Evolutionary conservation across 2,113 vertebrate genomes (phyloP).

Genomic region (Xiphophorus hellerii): DNA sequence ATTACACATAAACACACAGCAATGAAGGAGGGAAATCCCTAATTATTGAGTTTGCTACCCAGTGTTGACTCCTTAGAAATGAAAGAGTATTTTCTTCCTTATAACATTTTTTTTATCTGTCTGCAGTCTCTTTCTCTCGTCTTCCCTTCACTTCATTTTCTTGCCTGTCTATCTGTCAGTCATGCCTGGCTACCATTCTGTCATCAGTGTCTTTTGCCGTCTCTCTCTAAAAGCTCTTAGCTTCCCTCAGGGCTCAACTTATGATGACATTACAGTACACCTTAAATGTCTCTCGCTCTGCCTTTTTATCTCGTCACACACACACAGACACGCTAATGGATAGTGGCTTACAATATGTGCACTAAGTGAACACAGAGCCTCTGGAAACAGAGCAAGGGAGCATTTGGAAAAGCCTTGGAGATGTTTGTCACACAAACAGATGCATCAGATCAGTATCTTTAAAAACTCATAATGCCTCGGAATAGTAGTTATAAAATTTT

Average conservation of each 20-base stretch:
- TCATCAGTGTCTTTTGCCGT: slow-evolving; percentile 69
- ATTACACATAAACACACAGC: slow-evolving; percentile 41
- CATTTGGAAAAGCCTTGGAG: slow-evolving; percentile 49
- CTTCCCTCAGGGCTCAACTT: slow-evolving; percentile 67
- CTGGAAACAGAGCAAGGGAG: slow-evolving; percentile 38
- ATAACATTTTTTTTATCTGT: slow-evolving; percentile 5
- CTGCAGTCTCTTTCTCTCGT: slow-evolving; percentile 24
- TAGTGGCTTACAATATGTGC: slow-evolving; percentile 47
- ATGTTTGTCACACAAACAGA: slow-evolving; percentile 30
- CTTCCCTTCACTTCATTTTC: slow-evolving; percentile 26
- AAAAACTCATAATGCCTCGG: not conserved
- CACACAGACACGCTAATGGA: slow-evolving; percentile 57
- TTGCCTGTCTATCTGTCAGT: slow-evolving; percentile 39
- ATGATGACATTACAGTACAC: slow-evolving; percentile 71
- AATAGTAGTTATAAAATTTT: not conserved
- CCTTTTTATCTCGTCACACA: slow-evolving; percentile 13
- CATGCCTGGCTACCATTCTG: slow-evolving; percentile 61
- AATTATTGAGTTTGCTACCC: slow-evolving; percentile 57
- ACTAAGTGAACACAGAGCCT: slow-evolving; percentile 70
- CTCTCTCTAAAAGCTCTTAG: slow-evolving; percentile 73
- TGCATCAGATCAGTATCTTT: not conserved
- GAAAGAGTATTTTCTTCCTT: not conserved
- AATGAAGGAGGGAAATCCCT: slow-evolving; percentile 61
- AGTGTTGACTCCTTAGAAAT: slow-evolving; percentile 52
- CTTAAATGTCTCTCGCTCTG: slow-evolving; percentile 38